Evolutionary conservation across 2,888 invertebrate species (phyloP).

Genomic region (Erebia aethiops): DNA sequence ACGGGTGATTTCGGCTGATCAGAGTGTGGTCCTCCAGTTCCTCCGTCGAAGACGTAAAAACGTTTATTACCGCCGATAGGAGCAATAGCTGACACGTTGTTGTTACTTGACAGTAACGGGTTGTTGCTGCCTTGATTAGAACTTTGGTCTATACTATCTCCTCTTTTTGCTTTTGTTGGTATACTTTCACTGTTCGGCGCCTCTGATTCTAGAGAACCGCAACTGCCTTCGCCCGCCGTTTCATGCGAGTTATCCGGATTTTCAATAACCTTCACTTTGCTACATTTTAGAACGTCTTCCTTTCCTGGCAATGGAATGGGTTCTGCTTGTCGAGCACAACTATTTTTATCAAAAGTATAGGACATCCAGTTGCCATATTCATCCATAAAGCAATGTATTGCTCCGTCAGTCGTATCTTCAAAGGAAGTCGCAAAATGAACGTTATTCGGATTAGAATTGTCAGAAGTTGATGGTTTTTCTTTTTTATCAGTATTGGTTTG

Average conservation of each 20-base stretch:
- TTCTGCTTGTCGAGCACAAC: constrained; percentile 79
- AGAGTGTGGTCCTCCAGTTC: constrained; percentile 61
- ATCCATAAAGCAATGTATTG: constrained; percentile 93
- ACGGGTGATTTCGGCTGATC: constrained; percentile 76
- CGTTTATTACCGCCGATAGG: constrained; percentile 76
- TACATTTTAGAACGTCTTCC: constrained; percentile 58
- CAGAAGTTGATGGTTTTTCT: constrained; percentile 57
- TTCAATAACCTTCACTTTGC: constrained; percentile 62
- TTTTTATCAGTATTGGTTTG: constrained; percentile 63
- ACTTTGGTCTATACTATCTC: constrained; percentile 74
- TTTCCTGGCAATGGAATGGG: constrained; percentile 66
- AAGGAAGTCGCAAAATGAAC: constrained; percentile 90
- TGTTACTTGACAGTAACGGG: constrained; percentile 74
- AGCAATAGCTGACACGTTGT: constrained; percentile 72
- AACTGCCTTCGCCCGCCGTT: constrained; percentile 75
- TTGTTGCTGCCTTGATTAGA: constrained; percentile 81
- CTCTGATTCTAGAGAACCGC: constrained; percentile 76
- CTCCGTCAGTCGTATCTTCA: constrained; percentile 92
- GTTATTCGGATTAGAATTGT: constrained; percentile 59
- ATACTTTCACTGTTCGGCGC: constrained; percentile 68
- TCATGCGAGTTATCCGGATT: constrained; percentile 68
- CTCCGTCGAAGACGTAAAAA: constrained; percentile 77
- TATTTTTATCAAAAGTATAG: constrained; percentile 91
- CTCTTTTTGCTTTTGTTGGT: constrained; percentile 62
- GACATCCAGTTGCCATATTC: constrained; percentile 94